Conservation (phyloP, 2,113 vertebrate species). For the Glareola pratincola region DNA sequence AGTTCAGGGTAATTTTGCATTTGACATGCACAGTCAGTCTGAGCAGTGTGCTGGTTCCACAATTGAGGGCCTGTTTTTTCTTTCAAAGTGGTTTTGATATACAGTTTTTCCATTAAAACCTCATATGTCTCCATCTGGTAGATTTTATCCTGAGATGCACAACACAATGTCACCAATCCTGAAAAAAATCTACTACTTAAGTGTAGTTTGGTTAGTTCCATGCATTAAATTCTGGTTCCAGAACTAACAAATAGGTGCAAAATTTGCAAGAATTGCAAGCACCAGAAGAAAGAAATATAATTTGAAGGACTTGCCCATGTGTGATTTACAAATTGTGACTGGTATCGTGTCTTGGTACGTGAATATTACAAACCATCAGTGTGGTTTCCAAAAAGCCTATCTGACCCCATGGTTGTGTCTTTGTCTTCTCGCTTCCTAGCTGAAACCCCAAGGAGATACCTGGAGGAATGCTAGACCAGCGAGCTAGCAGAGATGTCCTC, state of each 20-base stretch:
- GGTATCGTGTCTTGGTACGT: background rate
- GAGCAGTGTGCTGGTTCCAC: background rate
- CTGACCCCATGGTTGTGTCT: background rate
- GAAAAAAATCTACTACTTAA: background rate
- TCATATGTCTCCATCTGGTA: fast-evolving
- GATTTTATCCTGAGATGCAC: background rate
- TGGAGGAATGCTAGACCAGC: background rate
- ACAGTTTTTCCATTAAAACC: background rate
- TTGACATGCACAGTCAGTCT: background rate
- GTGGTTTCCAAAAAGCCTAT: background rate
- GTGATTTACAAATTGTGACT: background rate
- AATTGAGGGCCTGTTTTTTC: background rate
- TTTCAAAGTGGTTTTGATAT: background rate
- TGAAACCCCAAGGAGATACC: background rate
- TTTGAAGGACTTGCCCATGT: background rate
- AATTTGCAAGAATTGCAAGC: background rate
- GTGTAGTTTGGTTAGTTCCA: background rate
- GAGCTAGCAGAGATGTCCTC: background rate
- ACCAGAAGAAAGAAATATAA: background rate
- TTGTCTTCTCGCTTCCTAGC: background rate
- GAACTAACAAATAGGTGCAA: background rate
- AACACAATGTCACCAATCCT: background rate
- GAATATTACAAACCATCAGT: background rate
- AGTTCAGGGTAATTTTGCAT: background rate
- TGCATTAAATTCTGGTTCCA: background rate